Percentiles rank a stretch among this genome's conserved stretches.
phyloP scores from a whole-genome alignment of 2,113 vertebrate species.

The Nannospalax galili region DNA sequence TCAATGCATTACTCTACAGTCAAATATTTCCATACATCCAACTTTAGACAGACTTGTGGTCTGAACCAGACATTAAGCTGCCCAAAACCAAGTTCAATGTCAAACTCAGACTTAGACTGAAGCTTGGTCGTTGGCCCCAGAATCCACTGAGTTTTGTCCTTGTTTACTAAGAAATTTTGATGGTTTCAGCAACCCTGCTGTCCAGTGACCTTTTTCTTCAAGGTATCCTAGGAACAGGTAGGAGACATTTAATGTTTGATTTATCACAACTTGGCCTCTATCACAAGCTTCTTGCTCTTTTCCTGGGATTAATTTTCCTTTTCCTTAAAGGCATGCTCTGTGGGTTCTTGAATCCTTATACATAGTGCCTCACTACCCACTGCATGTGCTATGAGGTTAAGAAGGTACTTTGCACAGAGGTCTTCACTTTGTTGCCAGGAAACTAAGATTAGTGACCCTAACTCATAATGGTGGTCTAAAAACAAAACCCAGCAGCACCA shows the following conservation, averaged over 20 bases:
- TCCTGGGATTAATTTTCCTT: background rate
- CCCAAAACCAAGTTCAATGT: slow-evolving; percentile 8
- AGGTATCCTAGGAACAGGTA: background rate
- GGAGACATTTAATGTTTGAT: background rate
- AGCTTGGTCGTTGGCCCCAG: background rate
- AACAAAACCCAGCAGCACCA: background rate
- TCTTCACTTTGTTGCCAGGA: background rate
- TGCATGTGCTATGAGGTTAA: background rate
- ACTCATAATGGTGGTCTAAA: background rate
- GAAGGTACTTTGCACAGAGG: background rate
- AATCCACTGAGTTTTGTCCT: background rate
- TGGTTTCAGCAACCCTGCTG: background rate
- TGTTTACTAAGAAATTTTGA: background rate
- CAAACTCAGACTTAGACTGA: background rate
- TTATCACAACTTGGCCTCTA: background rate
- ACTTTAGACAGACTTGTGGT: background rate
- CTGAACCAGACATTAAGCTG: background rate
- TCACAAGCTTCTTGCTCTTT: background rate
- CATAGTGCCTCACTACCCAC: background rate
- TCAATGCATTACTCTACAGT: background rate
- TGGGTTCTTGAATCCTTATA: background rate
- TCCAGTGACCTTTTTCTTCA: background rate
- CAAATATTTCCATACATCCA: background rate
- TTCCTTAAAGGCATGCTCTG: background rate
- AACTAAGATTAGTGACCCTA: background rate